Percentiles rank a stretch among this genome's conserved stretches.
These are phyloP conservation scores for Mormyrus proboscirostris DNA, from an alignment of 2,797 vertebrate species.

Conservation along the genomic window DNA sequence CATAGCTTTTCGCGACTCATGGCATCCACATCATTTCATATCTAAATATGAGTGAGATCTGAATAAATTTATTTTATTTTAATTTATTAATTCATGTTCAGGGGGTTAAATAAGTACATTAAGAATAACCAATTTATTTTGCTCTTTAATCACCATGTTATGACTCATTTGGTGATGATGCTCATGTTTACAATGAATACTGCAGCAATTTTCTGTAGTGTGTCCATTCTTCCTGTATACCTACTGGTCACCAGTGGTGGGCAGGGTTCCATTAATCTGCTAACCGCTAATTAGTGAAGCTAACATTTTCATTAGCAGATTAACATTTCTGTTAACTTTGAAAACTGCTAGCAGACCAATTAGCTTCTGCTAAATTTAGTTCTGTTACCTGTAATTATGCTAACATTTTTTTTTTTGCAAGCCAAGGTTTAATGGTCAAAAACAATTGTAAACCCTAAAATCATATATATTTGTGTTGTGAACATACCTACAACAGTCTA, in stretches of 20 bases:
- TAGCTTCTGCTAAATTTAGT: neutral
- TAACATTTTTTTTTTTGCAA: neutral
- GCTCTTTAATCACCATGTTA: neutral
- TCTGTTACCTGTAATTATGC: neutral
- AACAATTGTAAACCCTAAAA: neutral
- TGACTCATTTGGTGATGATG: neutral
- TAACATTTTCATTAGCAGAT: neutral
- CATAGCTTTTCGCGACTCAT: neutral
- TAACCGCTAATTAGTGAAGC: neutral
- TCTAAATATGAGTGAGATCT: neutral
- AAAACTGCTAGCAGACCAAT: neutral
- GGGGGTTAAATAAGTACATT: neutral
- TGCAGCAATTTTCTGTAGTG: neutral
- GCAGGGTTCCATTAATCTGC: neutral
- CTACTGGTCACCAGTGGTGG: neutral
- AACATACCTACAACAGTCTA: neutral
- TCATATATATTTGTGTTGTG: neutral
- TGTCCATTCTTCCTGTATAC: neutral
- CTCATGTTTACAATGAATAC: neutral
- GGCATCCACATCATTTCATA: neutral
- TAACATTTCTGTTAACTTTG: neutral
- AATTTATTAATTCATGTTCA: neutral
- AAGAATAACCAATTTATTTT: neutral
- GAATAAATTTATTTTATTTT: neutral
- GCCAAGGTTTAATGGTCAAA: neutral